These are phyloP conservation scores for Heterochromis multidens DNA, from an alignment of 2,113 vertebrate species.

Conservation along the genomic window DNA sequence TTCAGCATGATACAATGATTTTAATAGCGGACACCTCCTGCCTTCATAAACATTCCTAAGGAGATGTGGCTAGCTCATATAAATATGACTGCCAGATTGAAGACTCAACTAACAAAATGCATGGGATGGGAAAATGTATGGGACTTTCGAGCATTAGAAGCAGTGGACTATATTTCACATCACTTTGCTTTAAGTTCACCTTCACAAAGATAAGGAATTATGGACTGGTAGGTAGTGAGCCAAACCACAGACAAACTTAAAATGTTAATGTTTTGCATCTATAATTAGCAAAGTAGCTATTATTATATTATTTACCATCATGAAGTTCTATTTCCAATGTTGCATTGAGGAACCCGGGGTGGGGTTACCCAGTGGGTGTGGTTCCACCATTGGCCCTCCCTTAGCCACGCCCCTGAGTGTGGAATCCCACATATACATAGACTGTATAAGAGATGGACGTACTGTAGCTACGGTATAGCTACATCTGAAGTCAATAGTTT, in stretches of 20 bases:
- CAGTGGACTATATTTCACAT: background rate
- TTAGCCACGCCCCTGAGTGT: background rate
- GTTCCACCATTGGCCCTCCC: background rate
- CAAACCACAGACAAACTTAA: background rate
- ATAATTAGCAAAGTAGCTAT: background rate
- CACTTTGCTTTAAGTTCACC: background rate
- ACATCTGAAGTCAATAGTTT: background rate
- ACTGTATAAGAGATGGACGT: background rate
- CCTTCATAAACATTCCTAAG: too few species aligned
- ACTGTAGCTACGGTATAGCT: too few species aligned
- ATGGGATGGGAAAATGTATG: too few species aligned
- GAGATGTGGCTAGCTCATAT: background rate
- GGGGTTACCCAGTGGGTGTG: background rate
- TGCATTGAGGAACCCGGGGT: background rate
- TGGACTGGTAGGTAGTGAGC: background rate
- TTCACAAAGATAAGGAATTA: background rate
- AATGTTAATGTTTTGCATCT: background rate
- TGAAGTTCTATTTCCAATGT: background rate
- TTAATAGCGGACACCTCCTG: too few species aligned
- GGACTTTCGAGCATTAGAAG: background rate
- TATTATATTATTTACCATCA: background rate
- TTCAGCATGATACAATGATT: background rate
- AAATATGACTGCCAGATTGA: accelerated
- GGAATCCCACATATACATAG: background rate
- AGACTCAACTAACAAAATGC: background rate